Conservation (phyloP, 1,140 invertebrate species). For the Leptinotarsa undecemlineata region DNA sequence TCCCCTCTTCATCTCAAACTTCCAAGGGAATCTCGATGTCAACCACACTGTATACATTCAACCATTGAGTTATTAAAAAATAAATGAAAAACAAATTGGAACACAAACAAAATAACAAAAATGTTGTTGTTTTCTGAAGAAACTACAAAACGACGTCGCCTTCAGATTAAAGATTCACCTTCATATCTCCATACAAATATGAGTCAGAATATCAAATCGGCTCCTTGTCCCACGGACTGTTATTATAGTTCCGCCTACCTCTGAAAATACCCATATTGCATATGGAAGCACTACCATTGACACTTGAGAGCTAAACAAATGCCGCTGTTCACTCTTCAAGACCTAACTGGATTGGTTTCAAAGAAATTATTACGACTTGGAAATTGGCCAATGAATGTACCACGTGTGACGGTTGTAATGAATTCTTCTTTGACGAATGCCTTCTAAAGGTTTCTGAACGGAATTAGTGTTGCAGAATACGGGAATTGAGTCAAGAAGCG, state of each 20-base stretch:
- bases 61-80: no score
- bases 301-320: not conserved
- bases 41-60: no score
- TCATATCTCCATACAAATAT: not conserved
- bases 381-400: not conserved
- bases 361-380: not conserved
- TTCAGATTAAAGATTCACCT: no score
- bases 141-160: no score
- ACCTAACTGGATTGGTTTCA: not conserved
- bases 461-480: no score
- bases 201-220: not conserved
- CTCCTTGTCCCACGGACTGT: not conserved
- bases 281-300: not conserved
- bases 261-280: conserved; percentile 3
- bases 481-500: no score
- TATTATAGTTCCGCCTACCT: not conserved
- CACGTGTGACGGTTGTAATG: not conserved
- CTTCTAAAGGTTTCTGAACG: not conserved
- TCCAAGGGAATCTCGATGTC: no score
- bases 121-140: no score
- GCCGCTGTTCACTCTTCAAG: not conserved
- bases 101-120: no score
- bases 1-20: no score
- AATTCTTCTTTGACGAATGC: not conserved
- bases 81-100: no score